These are phyloP conservation scores for Mizuhopecten yessoensis DNA, from an alignment of 1,140 invertebrate genomes.

Conservation along the genomic window DNA sequence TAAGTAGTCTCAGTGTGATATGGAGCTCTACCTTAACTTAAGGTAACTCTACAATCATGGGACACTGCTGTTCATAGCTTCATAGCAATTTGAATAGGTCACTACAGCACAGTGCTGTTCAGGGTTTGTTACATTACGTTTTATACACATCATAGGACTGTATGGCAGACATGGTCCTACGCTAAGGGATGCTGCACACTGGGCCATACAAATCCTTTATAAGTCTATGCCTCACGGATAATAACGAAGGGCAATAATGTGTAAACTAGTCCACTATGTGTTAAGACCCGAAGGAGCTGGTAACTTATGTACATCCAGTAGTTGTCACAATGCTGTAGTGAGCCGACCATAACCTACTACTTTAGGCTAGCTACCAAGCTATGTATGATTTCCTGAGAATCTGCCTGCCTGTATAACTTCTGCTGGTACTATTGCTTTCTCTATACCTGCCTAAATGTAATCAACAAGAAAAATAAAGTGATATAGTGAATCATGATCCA, in stretches of 20 bases:
- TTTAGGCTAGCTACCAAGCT: conserved; percentile 31
- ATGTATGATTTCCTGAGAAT: conserved; percentile 34
- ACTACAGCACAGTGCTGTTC: neutral
- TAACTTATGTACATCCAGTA: neutral
- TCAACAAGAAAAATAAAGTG: conserved; percentile 15
- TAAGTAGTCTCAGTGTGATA: conserved; percentile 3
- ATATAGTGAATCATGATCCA: neutral
- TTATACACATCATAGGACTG: neutral
- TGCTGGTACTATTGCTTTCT: conserved; percentile 29
- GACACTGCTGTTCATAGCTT: neutral
- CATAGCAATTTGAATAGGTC: neutral
- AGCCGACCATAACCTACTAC: neutral
- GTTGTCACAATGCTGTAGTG: conserved; percentile 16
- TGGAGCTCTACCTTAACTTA: conserved; percentile 4
- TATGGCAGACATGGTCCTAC: neutral
- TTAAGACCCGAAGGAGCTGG: neutral
- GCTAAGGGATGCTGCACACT: neutral
- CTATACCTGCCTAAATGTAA: conserved; percentile 33
- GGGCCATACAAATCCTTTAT: conserved; percentile 24
- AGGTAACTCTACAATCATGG: neutral
- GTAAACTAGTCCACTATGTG: conserved; percentile 16
- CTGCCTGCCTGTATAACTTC: conserved; percentile 6
- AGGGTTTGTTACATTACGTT: neutral
- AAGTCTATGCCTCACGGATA: conserved; percentile 11
- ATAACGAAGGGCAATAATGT: neutral